Base-by-base conservation (phyloP, 2,113 vertebrate genomes). In the Rhipidura dahli region DNA sequence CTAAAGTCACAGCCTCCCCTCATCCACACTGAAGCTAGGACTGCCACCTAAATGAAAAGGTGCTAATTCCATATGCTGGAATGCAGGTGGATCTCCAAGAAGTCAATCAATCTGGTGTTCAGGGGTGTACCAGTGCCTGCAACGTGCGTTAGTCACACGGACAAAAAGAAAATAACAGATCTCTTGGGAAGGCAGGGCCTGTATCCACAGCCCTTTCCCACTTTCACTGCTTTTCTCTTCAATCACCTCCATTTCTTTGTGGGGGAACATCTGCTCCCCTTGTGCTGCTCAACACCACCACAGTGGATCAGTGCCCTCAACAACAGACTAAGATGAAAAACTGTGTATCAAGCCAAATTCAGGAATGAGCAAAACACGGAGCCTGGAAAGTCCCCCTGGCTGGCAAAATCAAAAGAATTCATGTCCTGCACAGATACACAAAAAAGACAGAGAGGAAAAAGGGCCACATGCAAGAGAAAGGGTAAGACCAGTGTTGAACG, bases 221-320 rank as follows among this genome's bases (percentile, higher is more conserved):
- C 31, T n/a, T 39, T 31, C 15, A 12, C 45, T 39, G 12, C 7
- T 65, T 15, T 13, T 16, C 6, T 44, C 59, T 45, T 42, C 75
- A 31, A 1, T 3, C 39, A 56, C 3, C 20, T 10, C n/a, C 0
- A 0, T 14, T 57, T 15, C 33, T 13, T 33, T 49, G 13, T 7
- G 23, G 42, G 30, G 24, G 23, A 22, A 33, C 28, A 59, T 9
- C 33, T 89, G 73, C 33, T 49, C 15, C 6, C 19, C 6, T 7
- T 7, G 27, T 21, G 20, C 61, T 49, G 69, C 54, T 75, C 87
- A 65, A 10, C 47, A 50, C 15, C 71, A 33, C 39, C 3, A 3
- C 63, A 17, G 16, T 1, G 20, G 21, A 40, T 89, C 42, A 59
- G 40, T 1, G 3, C 40, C 27, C 40, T 64, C 73, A 71, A 35